phyloP scores from a whole-genome alignment of 1,140 invertebrate species.

The Ceratina australensis region DNA sequence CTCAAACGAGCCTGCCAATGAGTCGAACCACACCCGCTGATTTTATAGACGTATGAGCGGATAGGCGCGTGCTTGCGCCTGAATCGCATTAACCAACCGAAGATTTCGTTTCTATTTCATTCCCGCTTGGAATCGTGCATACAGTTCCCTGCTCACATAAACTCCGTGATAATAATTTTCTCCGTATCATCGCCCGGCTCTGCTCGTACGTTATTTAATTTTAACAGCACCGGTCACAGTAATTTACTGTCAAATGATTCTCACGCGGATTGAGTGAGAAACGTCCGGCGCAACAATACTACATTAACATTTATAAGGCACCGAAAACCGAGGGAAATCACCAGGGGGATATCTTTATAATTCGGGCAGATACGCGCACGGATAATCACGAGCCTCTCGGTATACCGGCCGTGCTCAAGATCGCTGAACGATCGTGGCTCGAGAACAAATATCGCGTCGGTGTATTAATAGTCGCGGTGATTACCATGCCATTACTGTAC shows the following conservation, averaged over 20 bases:
- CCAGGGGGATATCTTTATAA: not conserved
- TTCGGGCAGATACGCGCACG: constrained; percentile 10
- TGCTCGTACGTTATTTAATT: not conserved
- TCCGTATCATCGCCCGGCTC: not conserved
- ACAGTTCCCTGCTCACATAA: too few relatives aligned
- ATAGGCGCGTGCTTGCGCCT: constrained; percentile 47
- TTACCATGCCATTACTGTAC: constrained; percentile 63
- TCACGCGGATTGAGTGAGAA: not conserved
- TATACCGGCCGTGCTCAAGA: constrained; percentile 26
- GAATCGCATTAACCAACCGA: constrained; percentile 53
- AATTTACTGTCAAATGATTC: not conserved
- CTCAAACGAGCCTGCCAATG: constrained; percentile 51
- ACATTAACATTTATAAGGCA: not conserved
- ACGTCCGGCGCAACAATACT: not conserved
- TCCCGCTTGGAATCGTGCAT: constrained; percentile 28
- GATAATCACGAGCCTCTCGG: not conserved
- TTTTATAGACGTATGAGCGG: constrained; percentile 63
- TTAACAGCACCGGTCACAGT: not conserved
- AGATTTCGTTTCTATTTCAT: constrained; percentile 48
- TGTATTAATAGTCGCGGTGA: constrained; percentile 61
- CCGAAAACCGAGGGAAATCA: not conserved
- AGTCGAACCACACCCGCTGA: constrained; percentile 59
- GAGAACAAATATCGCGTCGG: constrained; percentile 59
- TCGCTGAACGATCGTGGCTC: constrained; percentile 46
- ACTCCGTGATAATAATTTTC: constrained; percentile 6